Evolutionary conservation across 2,113 vertebrate genomes (phyloP), one percentile per base, ranked within the genome.

Genomic region (Stercorarius parasiticus): DNA sequence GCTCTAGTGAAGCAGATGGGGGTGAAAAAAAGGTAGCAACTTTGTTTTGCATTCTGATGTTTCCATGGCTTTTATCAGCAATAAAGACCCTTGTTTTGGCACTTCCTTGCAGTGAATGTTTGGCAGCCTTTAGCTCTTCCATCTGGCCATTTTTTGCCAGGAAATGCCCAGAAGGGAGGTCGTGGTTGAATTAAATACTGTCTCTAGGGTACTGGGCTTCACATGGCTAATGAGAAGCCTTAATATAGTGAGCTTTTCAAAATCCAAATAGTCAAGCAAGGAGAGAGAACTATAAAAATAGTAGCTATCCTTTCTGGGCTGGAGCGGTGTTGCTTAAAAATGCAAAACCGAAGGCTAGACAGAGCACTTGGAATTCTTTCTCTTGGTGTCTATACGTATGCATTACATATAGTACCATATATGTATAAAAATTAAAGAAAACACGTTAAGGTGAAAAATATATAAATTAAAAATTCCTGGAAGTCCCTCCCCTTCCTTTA

Each of bases 81-180:
- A 90, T 96, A 96, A 93, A 93, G 93, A 83, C 78, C 71, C 85
- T 95, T 94, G 89, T 86, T 93, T 91, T 96, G 94, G 84, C 87
- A 95, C 72, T 93, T 94, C 87, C 91, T 96, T 91, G 58, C 93
- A 95, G n/a, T 93, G 89, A 94, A 86, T 94, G 87, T 87, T 95
- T 97, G 94, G 93, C 94, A 90, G 71, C 49, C 85, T 85, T 94
- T 73, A 86, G 74, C 74, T 73, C 58, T 88, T 94, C 82, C 71
- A 93, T 95, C 94, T 97, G 82, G 71, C 73, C 62, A 36, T 56
- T 94, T 95, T 93, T 97, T 96, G 95, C 95, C 89, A 94, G 96
- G 89, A 96, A 95, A 73, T 95, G 67, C 87, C 93, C 84, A 91
- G 90, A 96, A 97, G 94, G 85, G 84, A 95, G 91, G 89, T 95